Evolutionary conservation across 2,113 vertebrate genomes (phyloP), one percentile per base, ranked within the genome.

Genomic region (Pangasianodon gigas): DNA sequence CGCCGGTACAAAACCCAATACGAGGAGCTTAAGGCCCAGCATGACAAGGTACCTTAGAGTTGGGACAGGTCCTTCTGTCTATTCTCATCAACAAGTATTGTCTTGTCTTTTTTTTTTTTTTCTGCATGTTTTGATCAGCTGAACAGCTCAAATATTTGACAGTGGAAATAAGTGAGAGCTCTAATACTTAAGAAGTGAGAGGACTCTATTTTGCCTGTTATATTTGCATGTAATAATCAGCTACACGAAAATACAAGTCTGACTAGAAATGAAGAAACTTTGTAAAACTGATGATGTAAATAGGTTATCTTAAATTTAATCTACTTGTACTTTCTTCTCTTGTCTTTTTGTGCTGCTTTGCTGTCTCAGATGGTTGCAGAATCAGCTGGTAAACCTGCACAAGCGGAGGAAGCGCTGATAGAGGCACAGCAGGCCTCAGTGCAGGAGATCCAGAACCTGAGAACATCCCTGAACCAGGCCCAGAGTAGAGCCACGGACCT

Each of bases 1-100:
- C 97, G 98, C 1, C 96, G 98, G 81, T 99, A 99, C 92, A 99
- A 99, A 94, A 98, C 96, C 65, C 98, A 99, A 0, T 99, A 98
- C 71, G 98, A 99, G 92, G 98, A 99, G 89, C 97, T 99, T 52
- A 99, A 99, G 93, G 96, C 96, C 60, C 96, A 97, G 37, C 97
- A 99, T 44, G 98, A 99, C 89, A 98, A 98, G 97, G 98, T 99
- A 93, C 89, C 14, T 10, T 21, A 32, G 26, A n/a, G 9, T 19
- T 5, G 7, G 65, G 48, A 48, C 71, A 79, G 4, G 8, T 29
- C 32, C 0, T 19, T 19, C 21, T 79, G 75, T n/a, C 71, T 74
- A 37, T 7, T 52, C 26, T 7, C 96, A 60, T 96, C 97, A 60
- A 10, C 41, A 46, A 9, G 5, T 24, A 24, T 79, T 46, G 10